Conservation (phyloP, 2,888 invertebrate genomes). For the Pyrgus malvae region DNA sequence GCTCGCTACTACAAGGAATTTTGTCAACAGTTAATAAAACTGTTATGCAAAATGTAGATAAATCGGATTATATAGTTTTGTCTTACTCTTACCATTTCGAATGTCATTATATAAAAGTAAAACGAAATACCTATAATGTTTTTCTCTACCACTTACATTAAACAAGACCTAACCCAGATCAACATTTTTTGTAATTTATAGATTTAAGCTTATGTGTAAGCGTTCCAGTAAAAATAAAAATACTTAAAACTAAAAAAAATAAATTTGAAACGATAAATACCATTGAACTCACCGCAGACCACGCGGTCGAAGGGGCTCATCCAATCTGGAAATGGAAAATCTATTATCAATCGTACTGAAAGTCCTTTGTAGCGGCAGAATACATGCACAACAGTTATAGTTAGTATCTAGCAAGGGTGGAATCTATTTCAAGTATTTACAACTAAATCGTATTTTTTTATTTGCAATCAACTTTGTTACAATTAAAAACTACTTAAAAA, state of each 20-base stretch:
- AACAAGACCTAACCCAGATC: too few relatives aligned
- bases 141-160: too few relatives aligned
- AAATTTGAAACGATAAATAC: slow-evolving; percentile 86
- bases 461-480: too few relatives aligned
- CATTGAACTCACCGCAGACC: slow-evolving; percentile 96
- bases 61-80: too few relatives aligned
- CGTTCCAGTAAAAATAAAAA: slow-evolving; percentile 37
- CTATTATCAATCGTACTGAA: slow-evolving; percentile 83
- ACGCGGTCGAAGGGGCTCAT: slow-evolving; percentile 97
- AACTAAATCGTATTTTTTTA: not conserved
- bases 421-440: slow-evolving; percentile 13
- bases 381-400: slow-evolving; percentile 53
- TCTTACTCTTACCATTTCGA: too few relatives aligned
- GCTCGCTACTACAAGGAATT: not conserved
- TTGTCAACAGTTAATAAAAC: too few relatives aligned
- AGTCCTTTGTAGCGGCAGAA: slow-evolving; percentile 66
- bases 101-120: too few relatives aligned
- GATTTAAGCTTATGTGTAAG: slow-evolving; percentile 25
- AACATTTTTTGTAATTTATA: too few relatives aligned
- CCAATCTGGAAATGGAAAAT: slow-evolving; percentile 92
- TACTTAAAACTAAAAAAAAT: slow-evolving; percentile 81
- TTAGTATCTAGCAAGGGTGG: not conserved
- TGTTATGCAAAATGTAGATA: too few relatives aligned
- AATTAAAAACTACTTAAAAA: too few relatives aligned
- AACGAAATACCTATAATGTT: too few relatives aligned